Evolutionary conservation across 2,113 vertebrate species (phyloP).

Genomic region (Neolamprologus caudopunctatus): DNA sequence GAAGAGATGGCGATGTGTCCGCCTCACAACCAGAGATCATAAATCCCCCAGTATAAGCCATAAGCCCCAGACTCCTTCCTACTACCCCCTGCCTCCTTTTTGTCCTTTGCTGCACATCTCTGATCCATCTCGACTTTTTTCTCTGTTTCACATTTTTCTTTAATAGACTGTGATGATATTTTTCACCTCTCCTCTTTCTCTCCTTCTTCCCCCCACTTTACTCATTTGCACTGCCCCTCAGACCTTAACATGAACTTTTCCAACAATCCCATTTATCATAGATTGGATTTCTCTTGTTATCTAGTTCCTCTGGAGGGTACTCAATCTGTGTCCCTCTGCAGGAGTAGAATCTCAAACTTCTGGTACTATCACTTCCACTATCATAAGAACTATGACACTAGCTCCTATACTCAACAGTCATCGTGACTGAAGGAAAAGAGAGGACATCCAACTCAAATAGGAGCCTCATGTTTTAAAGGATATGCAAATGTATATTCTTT

Average conservation of each 20-base stretch:
- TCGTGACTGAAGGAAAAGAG: not conserved
- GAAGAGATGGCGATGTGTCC: not conserved
- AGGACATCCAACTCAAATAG: not conserved
- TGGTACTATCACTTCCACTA: not conserved
- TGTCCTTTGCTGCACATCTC: not conserved
- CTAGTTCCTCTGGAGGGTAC: not conserved
- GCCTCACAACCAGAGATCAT: not conserved
- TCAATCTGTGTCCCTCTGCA: not conserved
- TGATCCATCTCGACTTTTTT: not conserved
- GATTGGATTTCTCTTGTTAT: constrained; percentile 2
- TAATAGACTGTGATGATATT: not conserved
- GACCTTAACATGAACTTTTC: constrained; percentile 8
- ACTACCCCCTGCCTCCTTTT: not conserved
- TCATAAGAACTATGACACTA: not conserved
- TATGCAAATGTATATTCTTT: not conserved
- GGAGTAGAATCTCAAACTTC: not conserved
- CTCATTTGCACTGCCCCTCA: not conserved
- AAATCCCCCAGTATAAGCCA: not conserved
- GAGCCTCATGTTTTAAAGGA: not conserved
- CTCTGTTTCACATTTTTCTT: not conserved
- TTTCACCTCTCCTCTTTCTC: not conserved
- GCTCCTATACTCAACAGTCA: not conserved
- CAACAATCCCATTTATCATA: not conserved
- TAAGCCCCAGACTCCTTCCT: not conserved
- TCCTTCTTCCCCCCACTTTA: not conserved